Conservation (phyloP, 2,888 invertebrate genomes). For the Napeogenes sylphis region DNA sequence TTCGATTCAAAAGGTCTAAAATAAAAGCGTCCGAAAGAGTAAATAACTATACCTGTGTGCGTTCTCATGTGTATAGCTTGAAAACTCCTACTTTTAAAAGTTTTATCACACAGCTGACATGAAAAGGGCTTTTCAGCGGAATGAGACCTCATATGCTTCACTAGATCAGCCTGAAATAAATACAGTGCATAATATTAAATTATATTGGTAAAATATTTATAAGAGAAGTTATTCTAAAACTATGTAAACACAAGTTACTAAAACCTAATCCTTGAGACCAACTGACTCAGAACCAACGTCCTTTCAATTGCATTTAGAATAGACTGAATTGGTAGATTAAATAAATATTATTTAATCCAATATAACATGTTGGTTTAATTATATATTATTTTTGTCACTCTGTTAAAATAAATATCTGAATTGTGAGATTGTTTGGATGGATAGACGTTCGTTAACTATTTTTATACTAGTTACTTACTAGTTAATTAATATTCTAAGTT, state of each 20-base stretch:
- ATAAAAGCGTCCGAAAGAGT: background rate
- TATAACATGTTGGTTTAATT: no score
- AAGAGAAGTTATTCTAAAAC: background rate
- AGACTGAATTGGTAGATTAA: no score
- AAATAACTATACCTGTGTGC: slow-evolving; percentile 81
- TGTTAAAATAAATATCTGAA: no score
- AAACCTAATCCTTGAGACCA: no score
- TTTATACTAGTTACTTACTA: no score
- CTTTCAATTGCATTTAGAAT: no score
- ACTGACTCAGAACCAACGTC: no score
- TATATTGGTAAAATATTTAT: background rate
- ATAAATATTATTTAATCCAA: no score
- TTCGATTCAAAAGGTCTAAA: background rate
- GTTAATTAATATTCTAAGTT: no score
- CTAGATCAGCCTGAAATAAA: slow-evolving; percentile 56
- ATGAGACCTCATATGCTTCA: slow-evolving; percentile 79
- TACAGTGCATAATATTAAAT: background rate
- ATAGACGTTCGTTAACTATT: no score
- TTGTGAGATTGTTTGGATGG: no score
- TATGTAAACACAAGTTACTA: background rate
- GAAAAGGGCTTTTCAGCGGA: slow-evolving; percentile 91
- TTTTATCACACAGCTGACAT: slow-evolving; percentile 89
- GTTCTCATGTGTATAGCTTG: slow-evolving; percentile 89
- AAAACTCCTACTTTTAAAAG: slow-evolving; percentile 91
- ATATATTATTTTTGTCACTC: no score